Base-by-base conservation (phyloP, 2,113 vertebrate species). In the Cryptotis parvus region DNA sequence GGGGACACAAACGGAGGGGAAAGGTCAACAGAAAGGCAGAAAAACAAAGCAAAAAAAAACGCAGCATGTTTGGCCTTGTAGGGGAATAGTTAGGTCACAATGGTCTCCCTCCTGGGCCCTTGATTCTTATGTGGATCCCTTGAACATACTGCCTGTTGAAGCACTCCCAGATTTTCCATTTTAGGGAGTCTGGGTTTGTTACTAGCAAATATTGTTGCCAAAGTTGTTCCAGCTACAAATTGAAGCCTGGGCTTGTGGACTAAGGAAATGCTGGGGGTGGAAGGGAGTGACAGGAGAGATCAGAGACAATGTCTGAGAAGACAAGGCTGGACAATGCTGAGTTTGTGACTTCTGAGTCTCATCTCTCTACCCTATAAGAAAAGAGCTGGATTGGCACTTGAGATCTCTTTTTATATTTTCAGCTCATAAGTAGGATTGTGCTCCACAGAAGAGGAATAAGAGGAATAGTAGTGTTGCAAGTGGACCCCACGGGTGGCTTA, bases 21-120 rank as follows among this genome's bases (percentile, higher is more conserved):
- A 82, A 91, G 16, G 26, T 70, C 43, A 91, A 75, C 18, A 65
- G 78, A 66, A 91, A 78, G 49, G 11, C 11, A 79, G 6, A 9
- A 87, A 91, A 89, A 87, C 6, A 89, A 89, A 95, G 45, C 70
- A 41, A 88, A 92, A 41, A 88, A 92, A 76, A 45, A 24, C 84
- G 55, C 68, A 86, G 86, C 16, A 35, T 69, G 18, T 72, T 41
- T 82, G 85, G 24, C 52, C 16, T 89, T 84, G 3, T n/a, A 27
- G 9, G 39, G 69, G 22, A 83, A 91, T 20, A 72, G 6, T 49
- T 39, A 45, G 43, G 35, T 91, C 81, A 86, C 4, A 9, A 14
- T n/a, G 37, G 2, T 41, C 6, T 87, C n/a, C 68, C 55, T 86
- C 33, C 49, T 86, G 63, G 55, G 9, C 58, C 33, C n/a, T 69